Evolutionary conservation across 2,113 vertebrate genomes (phyloP), one percentile per base, ranked within the genome.

Genomic region (Charina bottae): DNA sequence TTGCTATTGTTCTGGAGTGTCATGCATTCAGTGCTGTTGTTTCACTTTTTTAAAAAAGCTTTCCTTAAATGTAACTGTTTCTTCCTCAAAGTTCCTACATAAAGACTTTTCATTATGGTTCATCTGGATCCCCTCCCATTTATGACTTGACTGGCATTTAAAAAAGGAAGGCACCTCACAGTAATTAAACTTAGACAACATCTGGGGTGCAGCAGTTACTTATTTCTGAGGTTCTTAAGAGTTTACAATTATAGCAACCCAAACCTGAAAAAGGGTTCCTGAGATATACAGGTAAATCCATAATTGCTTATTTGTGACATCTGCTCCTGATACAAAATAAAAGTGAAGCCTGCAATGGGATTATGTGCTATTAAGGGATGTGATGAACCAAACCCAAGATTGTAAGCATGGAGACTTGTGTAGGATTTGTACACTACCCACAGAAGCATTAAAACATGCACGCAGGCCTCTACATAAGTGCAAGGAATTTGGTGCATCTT

Each of bases 301-400:
- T 5, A 13, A 92, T 15, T 90, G 28, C 55, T 93, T 95, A 90
- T 93, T 93, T 84, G 55, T 91, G 59, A 90, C 90, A 94, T 89
- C 55, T 89, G 72, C 28, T 88, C 90, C 23, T 91, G 0, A 0
- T 78, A 23, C 33, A 92, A 94, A 87, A 56, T 23, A 0, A 88
- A 83, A 92, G 11, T 54, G 55, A 9, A 93, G 42, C 90, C 85
- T 89, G 58, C 62, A 49, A 23, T 83, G 0, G 2, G 85, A 93
- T 0, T 0, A 33, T 72, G n/a, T 37, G 15, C 68, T 37, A 37
- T 72, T 37, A 37, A 72, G n/a, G n/a, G 68, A 19, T 72, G n/a
- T 72, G 68, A 37, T 37, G 19, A 72, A 37, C n/a, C 2, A 72
- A 72, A 33, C 6, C n/a, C 1, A 2, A 37, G n/a, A 72, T 72